Evolutionary conservation across 2,888 invertebrate species (phyloP), one percentile per base, ranked within the genome.

Genomic region (Leptopterna dolabrata): DNA sequence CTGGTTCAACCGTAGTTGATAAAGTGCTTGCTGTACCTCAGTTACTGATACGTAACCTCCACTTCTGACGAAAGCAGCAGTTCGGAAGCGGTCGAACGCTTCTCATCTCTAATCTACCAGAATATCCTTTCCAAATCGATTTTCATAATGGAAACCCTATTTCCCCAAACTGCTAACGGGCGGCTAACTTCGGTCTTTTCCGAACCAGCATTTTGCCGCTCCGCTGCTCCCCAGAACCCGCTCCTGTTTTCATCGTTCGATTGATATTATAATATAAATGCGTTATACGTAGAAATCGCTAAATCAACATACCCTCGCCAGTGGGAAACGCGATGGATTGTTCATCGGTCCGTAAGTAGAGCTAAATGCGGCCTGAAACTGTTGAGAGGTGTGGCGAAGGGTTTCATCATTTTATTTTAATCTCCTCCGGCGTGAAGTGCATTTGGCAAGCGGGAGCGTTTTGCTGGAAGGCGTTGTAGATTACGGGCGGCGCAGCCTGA

Each of bases 231-330:
- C 7, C 43, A 11, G 13, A 47, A 47, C 13, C 14, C 51, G n/a
- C 51, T 19, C 11, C 63, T 9, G 45, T 45, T 78, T 78, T 19
- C 45, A 27, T 24, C 45, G 78, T 45, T 45, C 45, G 45, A 78
- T 78, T 78, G 27, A 78, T 78, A 78, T 78, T 76, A n/a, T n/a
- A 63, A 63, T 63, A 78, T 78, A 78, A 78, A 78, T 45, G 45
- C 78, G 78, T 78, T 78, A 78, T 24, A 16, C 78, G 78, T 45
- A 45, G 45, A 78, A 45, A 41, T 41, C 78, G 36, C 45, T 27
- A 78, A 78, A 78, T 78, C 78, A 78, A 78, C 78, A 24, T 43
- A 45, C 45, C 27, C 29, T 24, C 24, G 24, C 78, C 45, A 19
- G 19, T 36, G 41, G 30, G 55, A 16, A 73, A 73, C 73, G 73